Base-by-base conservation (phyloP, 2,797 vertebrate species). In the Trachurus trachurus region DNA sequence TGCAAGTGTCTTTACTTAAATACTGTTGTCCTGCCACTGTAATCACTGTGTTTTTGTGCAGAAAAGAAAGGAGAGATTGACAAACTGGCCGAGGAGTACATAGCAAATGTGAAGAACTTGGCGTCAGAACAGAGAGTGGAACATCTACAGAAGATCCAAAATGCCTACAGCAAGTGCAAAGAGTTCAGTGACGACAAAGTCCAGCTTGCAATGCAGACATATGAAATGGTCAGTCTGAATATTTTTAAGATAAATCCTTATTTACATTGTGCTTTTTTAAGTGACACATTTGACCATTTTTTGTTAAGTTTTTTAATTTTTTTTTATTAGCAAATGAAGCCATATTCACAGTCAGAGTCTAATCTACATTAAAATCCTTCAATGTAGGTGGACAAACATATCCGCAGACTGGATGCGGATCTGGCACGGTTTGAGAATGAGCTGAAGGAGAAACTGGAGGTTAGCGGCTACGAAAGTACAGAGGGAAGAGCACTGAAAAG, bases 181-280 rank as follows among this genome's bases (percentile, higher is more conserved):
- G 98, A 99, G 86, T 99, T 98, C 93, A 99, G 98, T 0, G 97
- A 99, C 0, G 98, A 99, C 86, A 99, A 99, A 89, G 98, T 99
- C 77, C 98, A 99, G 92, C 96, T 99, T 63, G 98, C 98, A 83
- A 99, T 99, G 98, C 98, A 99, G 95, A 99, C 98, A 0, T 99
- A 99, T 0, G 98, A 99, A 93, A 99, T 99, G 98, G 98, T 98
- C 65, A 95, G 97, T 91, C 54, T n/a, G 3, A 15, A 2, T 9
- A n/a, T 67, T 10, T 56, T 49, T 8, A 34, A 26, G 50, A 60
- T 17, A 9, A 26, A 1, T 57, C 74, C 58, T 13, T 10, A 50
- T 19, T n/a, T 8, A 50, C 49, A 50, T 19, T 22, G 19, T 52
- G n/a, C 15, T 5, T 45, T 47, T 21, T 11, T 2, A 50, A 44